Base-by-base conservation (phyloP, 2,888 invertebrate genomes). In the Machimus atricapillus region DNA sequence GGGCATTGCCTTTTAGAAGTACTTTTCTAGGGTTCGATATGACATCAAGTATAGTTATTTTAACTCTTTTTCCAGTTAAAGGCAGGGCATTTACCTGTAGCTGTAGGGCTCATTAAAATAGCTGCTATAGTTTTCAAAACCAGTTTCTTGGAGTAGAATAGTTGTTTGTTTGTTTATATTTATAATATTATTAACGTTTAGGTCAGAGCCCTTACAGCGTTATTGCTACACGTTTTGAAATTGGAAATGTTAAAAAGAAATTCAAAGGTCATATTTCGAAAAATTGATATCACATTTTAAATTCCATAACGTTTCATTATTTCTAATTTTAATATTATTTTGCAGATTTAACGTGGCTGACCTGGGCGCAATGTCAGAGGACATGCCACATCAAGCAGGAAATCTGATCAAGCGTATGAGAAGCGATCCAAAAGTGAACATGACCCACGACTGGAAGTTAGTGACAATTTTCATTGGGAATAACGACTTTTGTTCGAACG, bases 401-500 rank as follows among this genome's bases (percentile, higher is more conserved):
- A 91, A 93, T 74, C 90, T 95, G 76, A 91, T 95, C 0, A 93
- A 93, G 86, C 93, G 94, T 87, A 93, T 95, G 83, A 92, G 91
- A 88, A 91, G 90, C 7, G 94, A 95, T 91, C 91, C 92, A 7
- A 91, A 93, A 76, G 94, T 95, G 1, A 93, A 95, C 88, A 88
- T 95, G 85, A 91, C 93, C 7, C 92, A 93, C 19, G 93, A 95
- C 89, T 95, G 95, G 95, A 95, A 95, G 92, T 93, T 95, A 90
- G 91, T 95, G 12, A 94, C 94, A 0, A 87, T 95, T 12, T 92
- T 95, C 90, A 94, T 95, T 74, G 95, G 95, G 23, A 91, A 93
- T 46, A 95, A 95, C 90, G 95, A 95, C 89, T 94, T 95, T 89
- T 95, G 95, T 88, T 87, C 91, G 0, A 93, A 94, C 81, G 91